Evolutionary conservation across 2,113 vertebrate genomes (phyloP), one percentile per base, ranked within the genome.

Genomic region (Catharus fuscescens): DNA sequence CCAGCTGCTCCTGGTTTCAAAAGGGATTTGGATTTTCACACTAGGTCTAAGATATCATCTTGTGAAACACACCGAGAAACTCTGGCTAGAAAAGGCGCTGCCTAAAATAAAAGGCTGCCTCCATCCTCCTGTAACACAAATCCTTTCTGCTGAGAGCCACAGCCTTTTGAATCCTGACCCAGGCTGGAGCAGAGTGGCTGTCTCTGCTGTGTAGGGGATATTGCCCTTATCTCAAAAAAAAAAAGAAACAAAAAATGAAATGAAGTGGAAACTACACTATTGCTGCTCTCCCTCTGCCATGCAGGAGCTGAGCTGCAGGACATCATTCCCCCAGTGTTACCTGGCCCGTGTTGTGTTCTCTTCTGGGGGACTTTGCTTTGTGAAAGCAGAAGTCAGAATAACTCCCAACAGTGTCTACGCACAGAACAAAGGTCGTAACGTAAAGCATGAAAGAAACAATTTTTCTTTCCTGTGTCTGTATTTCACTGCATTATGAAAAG

Each of bases 341-440:
- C 36, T 18, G 90, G 54, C 66, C 71, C 28, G 5, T 18, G 16
- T 0, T 17, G 47, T 8, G 1, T 5, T 73, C 67, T 61, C 44
- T 72, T 84, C 60, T 45, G 80, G 2, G 7, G 28, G 73, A 92
- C 78, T 92, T 93, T 80, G 92, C 92, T 86, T 95, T 92, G 72
- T 90, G 72, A 90, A 93, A 93, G 36, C 85, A 81, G 26, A 34
- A 90, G 32, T 64, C 32, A 53, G 86, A 78, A 57, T 80, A 84
- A 76, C 72, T 92, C 65, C 29, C 72, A 53, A 53, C 2, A 4
- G 44, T 7, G 1, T 32, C 64, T 67, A 73, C 64, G 10, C 34
- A 79, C 61, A 61, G 94, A 86, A 42, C 95, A 93, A 97, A 97
- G 96, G 90, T 96, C 85, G 0, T 60, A 86, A 93, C 3, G 57